Evolutionary conservation across 2,888 invertebrate species (phyloP).

Genomic region (Tenthredo amoena): DNA sequence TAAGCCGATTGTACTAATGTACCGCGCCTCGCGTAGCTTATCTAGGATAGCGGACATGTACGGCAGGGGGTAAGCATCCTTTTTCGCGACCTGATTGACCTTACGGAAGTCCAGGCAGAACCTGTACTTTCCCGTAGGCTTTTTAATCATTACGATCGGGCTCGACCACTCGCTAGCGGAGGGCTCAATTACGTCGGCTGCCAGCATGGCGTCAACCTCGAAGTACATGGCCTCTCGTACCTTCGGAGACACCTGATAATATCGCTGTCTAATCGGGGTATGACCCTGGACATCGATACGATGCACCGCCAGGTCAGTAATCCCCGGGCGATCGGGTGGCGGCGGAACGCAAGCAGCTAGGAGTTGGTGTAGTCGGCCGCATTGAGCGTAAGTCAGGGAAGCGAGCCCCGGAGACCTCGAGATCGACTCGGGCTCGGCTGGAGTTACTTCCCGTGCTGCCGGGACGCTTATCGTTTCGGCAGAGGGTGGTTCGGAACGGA

Average conservation of each 20-base stretch:
- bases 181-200: slow-evolving; percentile 65
- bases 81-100: slow-evolving; percentile 66
- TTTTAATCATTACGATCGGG: slow-evolving; percentile 65
- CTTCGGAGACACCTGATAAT: slow-evolving; percentile 55
- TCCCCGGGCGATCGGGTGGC: neutral
- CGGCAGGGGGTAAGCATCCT: slow-evolving; percentile 68
- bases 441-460: neutral
- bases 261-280: slow-evolving; percentile 55
- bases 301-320: slow-evolving; percentile 20
- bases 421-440: neutral
- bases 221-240: slow-evolving; percentile 50
- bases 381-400: neutral
- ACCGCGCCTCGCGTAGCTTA: slow-evolving; percentile 58
- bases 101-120: slow-evolving; percentile 68
- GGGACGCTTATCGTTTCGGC: neutral
- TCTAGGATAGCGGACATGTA: slow-evolving; percentile 66
- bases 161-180: slow-evolving; percentile 65
- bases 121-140: slow-evolving; percentile 62
- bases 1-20: slow-evolving; percentile 63
- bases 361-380: neutral
- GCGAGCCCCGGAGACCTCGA: neutral
- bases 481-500: neutral
- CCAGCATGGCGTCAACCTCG: slow-evolving; percentile 69
- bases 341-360: neutral
- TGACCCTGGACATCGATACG: slow-evolving; percentile 44